Evolutionary conservation across 2,888 invertebrate species (phyloP), one percentile per base, ranked within the genome.

Genomic region (Cabera pusaria): DNA sequence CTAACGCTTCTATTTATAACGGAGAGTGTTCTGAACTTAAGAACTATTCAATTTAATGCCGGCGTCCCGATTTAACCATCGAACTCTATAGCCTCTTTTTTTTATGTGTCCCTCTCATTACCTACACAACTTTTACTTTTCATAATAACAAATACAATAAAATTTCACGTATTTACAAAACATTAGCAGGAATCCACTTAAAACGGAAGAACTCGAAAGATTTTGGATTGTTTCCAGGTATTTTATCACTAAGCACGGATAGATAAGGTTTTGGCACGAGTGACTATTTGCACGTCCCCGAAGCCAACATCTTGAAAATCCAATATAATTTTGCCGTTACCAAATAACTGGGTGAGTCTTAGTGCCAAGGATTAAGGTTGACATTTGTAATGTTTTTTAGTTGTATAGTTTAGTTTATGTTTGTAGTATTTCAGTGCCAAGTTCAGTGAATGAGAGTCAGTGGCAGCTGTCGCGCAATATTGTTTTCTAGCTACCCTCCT

Each of bases 201-300:
- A 60, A 61, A 51, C 44, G 43, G 48, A 56, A 57, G 45, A 56
- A 49, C 51, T 56, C 35, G 49, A n/a, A 41, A 56, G 45, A 48
- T 49, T 54, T 76, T 79, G 80, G 79, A 71, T 37, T 24, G 25
- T 14, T 45, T 66, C 76, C 76, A 78, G 62, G 51, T 44, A 42
- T 58, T 63, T 65, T 72, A 73, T 69, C 60, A 55, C 69, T 65
- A 65, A 68, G 69, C 69, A 55, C 51, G 44, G 49, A 57, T 52
- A 64, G 53, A 65, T 58, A 54, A 52, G 50, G 49, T 59, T 63
- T 75, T 80, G 79, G 79, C 79, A 77, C 56, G 22, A 21, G 29
- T 39, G 38, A 32, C 35, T 62, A 60, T 69, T 65, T 62, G 52
- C 55, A 54, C 48, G 43, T 41, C 49, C 44, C 47, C 39, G 49